Conservation (phyloP, 2,113 vertebrate species). For the Microtus pennsylvanicus region DNA sequence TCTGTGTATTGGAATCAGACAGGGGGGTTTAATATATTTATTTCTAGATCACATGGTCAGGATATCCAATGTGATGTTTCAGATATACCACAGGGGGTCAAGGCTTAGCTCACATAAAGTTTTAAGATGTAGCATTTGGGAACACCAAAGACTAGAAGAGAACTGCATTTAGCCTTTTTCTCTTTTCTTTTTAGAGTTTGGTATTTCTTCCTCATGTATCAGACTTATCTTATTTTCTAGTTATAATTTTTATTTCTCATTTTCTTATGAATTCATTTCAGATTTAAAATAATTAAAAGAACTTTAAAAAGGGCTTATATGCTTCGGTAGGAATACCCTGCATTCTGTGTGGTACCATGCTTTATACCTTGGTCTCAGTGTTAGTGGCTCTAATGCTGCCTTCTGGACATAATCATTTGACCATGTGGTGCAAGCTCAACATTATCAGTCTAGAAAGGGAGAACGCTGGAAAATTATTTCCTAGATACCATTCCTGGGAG, state of each 20-base stretch:
- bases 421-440: background rate
- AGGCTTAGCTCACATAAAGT: background rate
- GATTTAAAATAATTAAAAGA: slow-evolving; percentile 25
- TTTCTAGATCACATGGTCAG: background rate
- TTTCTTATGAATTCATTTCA: slow-evolving; percentile 2
- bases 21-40: background rate
- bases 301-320: background rate
- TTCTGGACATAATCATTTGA: background rate
- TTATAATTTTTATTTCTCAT: background rate
- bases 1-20: background rate
- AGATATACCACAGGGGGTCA: background rate
- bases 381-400: background rate
- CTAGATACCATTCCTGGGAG: background rate
- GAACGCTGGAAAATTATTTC: slow-evolving; percentile 13
- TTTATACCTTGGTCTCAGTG: background rate
- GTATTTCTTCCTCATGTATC: slow-evolving; percentile 4
- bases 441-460: background rate
- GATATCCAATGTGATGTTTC: background rate
- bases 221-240: background rate
- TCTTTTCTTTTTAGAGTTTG: slow-evolving; percentile 16
- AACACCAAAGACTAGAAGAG: background rate
- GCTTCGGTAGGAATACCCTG: background rate
- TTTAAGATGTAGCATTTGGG: background rate
- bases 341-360: background rate
- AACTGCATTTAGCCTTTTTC: background rate